Evolutionary conservation across 1,140 invertebrate species (phyloP), one percentile per base, ranked within the genome.

Genomic region (Drosophila triauraria): DNA sequence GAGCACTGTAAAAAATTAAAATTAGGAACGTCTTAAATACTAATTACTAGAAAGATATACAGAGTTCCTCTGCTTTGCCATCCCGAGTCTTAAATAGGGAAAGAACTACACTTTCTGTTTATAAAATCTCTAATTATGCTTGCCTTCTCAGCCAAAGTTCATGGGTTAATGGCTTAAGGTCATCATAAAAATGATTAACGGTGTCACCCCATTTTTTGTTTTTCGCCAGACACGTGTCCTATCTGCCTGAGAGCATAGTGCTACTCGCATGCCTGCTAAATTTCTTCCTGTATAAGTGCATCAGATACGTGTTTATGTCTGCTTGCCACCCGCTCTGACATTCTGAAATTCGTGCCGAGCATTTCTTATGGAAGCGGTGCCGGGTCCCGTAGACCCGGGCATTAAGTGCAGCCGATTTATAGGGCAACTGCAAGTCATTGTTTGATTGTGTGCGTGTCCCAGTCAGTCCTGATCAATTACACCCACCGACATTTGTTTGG

Each of bases 391-490:
- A 43, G 38, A 30, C 42, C 27, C 32, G 25, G 25, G 25, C 50
- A 70, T 61, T 71, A 80, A 75, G 65, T 78, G 65, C 75, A 67
- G 54, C 56, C 85, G 70, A 82, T 90, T 85, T 90, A 76, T 77
- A 64, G 68, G 62, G 62, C 74, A 78, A 78, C 54, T 90, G 77
- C 80, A 75, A 71, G 81, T 78, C 85, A 90, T 84, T 88, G 80
- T 84, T 78, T 80, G 80, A 84, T 75, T 90, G 82, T 72, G 65
- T 85, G 50, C 72, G 71, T 90, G 84, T 59, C 81, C 71, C 50
- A 84, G 78, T 78, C 75, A 78, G 50, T 68, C 78, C 70, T 85
- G 81, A 90, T 88, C 85, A 88, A 91, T 90, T 88, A 88, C 85
- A 90, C 75, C 68, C 78, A 77, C 82, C 80, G 78, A 86, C 78